Evolutionary conservation across 2,888 invertebrate genomes (phyloP), one percentile per base, ranked within the genome.

Genomic region (Apomyelois bistriatella): DNA sequence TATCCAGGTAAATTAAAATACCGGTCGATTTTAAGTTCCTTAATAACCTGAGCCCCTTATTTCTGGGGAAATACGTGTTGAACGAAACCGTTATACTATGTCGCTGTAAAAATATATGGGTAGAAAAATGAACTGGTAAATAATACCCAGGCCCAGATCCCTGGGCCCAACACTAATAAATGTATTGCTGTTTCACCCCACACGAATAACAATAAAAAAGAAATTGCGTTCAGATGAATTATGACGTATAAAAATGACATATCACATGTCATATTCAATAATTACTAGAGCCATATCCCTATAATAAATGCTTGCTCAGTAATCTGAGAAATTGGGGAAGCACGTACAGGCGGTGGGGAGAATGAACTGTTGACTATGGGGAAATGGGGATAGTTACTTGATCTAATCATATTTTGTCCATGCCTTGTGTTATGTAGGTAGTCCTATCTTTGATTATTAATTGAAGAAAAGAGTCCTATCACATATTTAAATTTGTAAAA

Each of bases 211-310:
- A 41, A 50, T 40, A 32, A 22, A 12, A 40, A 28, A 15, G n/a
- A n/a, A n/a, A 17, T 42, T 28, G 28, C 48, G 40, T 40, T 41
- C 16, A 42, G 42, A 51, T 51, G 51, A 51, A 32, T 51, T 17
- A 41, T 35, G 38, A 37, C 48, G 36, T 22, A 22, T 9, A 17
- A 9, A 17, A 17, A 16, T 48, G 48, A 17, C 16, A 15, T 36
- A 37, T 32, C 22, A 37, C 48, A 17, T 37, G 36, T 48, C 37
- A 48, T 70, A 65, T 70, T 70, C 70, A 68, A 74, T 76, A 76
- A 76, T 76, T 74, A 73, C 73, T 71, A 64, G 64, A 62, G 69
- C 70, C 66, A 5, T 3, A 68, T 64, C 67, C 65, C 60, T 65
- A 64, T 67, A 58, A 28, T 53, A 37, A 48, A 53, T 55, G 55